Evolutionary conservation across 1,140 invertebrate genomes (phyloP).

Genomic region (Pseudomyrmex flavicornis): DNA sequence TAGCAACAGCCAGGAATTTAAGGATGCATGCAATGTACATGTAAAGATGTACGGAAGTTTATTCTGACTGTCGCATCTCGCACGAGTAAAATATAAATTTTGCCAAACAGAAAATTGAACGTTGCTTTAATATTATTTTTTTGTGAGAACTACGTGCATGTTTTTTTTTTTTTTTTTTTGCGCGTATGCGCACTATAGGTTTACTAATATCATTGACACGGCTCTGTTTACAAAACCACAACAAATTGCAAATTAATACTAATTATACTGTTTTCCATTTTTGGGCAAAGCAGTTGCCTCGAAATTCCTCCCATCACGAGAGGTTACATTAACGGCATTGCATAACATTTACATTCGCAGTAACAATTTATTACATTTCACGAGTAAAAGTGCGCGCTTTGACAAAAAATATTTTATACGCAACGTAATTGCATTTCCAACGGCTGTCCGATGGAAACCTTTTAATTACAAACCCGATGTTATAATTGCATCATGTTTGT

Average conservation of each 20-base stretch:
- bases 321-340: not conserved
- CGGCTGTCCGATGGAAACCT: conserved; percentile 7
- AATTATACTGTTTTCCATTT: not conserved
- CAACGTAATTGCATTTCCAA: conserved; percentile 39
- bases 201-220: not conserved
- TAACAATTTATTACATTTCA: conserved; percentile 32
- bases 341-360: not conserved
- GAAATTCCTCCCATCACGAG: not conserved
- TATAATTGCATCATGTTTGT: conserved; percentile 29
- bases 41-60: not conserved
- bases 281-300: not conserved
- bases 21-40: conserved; percentile 22
- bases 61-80: not conserved
- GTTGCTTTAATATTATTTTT: not conserved
- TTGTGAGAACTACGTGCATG: not conserved
- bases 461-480: conserved; percentile 33
- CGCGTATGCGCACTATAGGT: not conserved
- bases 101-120: conserved; percentile 14
- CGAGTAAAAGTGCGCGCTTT: conserved; percentile 30
- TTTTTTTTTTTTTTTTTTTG: not conserved
- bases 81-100: not conserved
- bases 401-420: conserved; percentile 41
- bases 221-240: not conserved
- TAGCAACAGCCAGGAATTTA: conserved; percentile 19
- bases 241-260: conserved; percentile 5